phyloP scores from a whole-genome alignment of 2,113 vertebrate genomes.

The Istiophorus platypterus region DNA sequence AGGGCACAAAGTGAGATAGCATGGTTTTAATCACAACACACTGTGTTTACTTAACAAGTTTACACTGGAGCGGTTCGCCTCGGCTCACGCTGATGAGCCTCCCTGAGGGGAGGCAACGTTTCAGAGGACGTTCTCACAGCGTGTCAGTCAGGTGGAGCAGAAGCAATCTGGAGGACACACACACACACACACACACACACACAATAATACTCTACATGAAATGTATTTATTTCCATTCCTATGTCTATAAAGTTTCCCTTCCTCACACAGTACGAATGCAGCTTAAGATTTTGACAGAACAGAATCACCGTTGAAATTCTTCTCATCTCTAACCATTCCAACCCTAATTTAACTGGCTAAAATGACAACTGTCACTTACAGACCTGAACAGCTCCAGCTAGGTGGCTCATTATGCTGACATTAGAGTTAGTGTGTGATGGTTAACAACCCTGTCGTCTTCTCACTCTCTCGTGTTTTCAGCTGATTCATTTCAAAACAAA shows the following conservation, averaged over 20 bases:
- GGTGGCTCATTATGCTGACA: too few relatives aligned
- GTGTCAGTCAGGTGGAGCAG: slow-evolving; percentile 15
- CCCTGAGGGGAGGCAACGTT: slow-evolving; percentile 40
- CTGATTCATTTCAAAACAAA: too few relatives aligned
- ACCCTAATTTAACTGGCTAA: too few relatives aligned
- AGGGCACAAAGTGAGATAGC: slow-evolving; percentile 44
- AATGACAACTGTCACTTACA: too few relatives aligned
- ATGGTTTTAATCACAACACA: slow-evolving; percentile 65
- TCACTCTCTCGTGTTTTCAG: too few relatives aligned
- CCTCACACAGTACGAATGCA: not conserved
- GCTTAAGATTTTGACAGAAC: not conserved
- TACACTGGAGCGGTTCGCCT: slow-evolving; percentile 39
- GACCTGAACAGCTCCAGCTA: too few relatives aligned
- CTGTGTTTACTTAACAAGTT: slow-evolving; percentile 66
- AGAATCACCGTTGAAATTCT: too few relatives aligned
- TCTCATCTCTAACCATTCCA: too few relatives aligned
- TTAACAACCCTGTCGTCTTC: too few relatives aligned
- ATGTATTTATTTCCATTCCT: not conserved
- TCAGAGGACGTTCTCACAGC: slow-evolving; percentile 9
- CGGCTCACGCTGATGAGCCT: slow-evolving; percentile 26
- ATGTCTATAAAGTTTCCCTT: not conserved
- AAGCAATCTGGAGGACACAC: slow-evolving; percentile 40
- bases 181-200: not conserved
- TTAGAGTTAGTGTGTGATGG: too few relatives aligned
- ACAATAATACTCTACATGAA: too few relatives aligned